Conservation (phyloP, 2,888 invertebrate species). For the Andrena bucephala region DNA sequence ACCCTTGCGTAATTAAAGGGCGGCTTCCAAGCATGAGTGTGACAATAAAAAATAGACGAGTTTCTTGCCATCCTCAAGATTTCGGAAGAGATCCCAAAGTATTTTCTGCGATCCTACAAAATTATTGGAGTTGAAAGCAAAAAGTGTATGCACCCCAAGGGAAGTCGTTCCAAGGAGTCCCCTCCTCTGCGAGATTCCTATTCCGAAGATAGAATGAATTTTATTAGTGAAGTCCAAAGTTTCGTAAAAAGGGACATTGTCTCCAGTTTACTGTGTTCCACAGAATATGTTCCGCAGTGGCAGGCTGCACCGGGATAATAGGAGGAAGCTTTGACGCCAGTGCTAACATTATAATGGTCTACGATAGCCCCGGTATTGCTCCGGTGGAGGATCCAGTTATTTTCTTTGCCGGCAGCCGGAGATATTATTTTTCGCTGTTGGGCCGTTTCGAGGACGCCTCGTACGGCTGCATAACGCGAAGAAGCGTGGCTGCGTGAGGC, state of each 20-base stretch:
- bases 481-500: conserved; percentile 73
- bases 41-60: no score
- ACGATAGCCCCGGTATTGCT: conserved; percentile 21
- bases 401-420: conserved; percentile 49
- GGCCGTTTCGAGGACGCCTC: conserved; percentile 51
- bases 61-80: no score
- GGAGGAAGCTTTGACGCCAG: conserved; percentile 33
- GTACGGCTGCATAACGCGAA: conserved; percentile 55
- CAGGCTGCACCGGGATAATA: conserved; percentile 4
- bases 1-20: no score
- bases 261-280: no score
- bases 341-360: conserved; percentile 36
- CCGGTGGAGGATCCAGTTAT: conserved; percentile 60
- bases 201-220: neutral
- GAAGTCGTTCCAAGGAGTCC: no score
- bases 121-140: no score
- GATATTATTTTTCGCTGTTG: conserved; percentile 68
- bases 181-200: neutral
- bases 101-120: no score
- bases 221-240: neutral
- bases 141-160: neutral
- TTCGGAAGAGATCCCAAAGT: no score
- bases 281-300: neutral
- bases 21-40: no score
- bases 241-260: neutral